Evolutionary conservation across 1,140 invertebrate genomes (phyloP).

Genomic region (Bombus terrestris): DNA sequence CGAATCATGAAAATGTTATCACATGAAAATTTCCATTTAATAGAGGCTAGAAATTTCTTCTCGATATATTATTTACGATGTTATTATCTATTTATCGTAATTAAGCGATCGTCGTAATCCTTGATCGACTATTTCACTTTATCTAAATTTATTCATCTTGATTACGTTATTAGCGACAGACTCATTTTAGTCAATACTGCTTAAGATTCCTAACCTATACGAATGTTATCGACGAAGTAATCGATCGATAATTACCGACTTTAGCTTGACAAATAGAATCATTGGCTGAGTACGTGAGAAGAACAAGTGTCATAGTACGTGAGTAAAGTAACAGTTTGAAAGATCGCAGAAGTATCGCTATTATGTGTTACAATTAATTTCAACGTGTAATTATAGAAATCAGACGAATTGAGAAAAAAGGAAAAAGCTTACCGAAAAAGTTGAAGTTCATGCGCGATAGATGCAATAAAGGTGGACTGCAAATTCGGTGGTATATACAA

Average conservation of each 20-base stretch:
- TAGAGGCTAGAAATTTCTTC: neutral
- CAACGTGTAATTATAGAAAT: neutral
- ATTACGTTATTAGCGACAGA: constrained; percentile 1
- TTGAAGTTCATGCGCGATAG: neutral
- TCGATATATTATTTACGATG: no score
- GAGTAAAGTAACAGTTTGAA: neutral
- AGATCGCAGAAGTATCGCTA: neutral
- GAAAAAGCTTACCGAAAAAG: neutral
- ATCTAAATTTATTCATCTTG: constrained; percentile 35
- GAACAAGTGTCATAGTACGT: neutral
- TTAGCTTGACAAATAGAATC: neutral
- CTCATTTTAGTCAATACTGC: neutral
- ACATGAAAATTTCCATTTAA: neutral
- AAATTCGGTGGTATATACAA: neutral
- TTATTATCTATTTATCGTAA: constrained; percentile 13
- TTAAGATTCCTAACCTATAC: constrained; percentile 1
- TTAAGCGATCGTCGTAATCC: neutral
- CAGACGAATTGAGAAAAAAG: neutral
- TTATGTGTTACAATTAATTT: neutral
- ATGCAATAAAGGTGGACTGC: no score
- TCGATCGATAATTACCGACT: neutral
- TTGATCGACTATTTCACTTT: neutral
- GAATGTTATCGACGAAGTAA: neutral
- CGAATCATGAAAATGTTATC: neutral
- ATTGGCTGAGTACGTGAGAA: neutral